phyloP scores from a whole-genome alignment of 2,888 invertebrate genomes.

The Cryptocephalus moraei region DNA sequence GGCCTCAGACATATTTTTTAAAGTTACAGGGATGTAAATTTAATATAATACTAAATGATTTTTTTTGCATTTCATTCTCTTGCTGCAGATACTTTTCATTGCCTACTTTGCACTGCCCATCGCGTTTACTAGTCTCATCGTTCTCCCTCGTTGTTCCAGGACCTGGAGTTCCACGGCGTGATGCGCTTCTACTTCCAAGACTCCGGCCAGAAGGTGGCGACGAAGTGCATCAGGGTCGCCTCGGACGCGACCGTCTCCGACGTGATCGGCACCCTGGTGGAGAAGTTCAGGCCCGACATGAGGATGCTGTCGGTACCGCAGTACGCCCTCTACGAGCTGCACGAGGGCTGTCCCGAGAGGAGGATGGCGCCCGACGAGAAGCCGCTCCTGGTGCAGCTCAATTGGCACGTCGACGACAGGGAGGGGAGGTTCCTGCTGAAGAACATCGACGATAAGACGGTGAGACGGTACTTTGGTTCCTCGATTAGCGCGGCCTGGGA shows the following conservation, averaged over 20 bases:
- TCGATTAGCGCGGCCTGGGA: too few relatives aligned
- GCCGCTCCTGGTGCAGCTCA: constrained; percentile 91
- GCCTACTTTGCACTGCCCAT: too few relatives aligned
- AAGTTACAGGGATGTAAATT: too few relatives aligned
- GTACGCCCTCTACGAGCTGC: constrained; percentile 65
- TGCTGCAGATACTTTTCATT: too few relatives aligned
- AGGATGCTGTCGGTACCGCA: constrained; percentile 77
- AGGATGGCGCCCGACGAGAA: constrained; percentile 85
- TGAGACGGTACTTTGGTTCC: neutral
- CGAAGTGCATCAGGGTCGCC: constrained; percentile 96
- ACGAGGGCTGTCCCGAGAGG: constrained; percentile 65
- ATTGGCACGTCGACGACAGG: constrained; percentile 98
- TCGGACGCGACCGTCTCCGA: constrained; percentile 93
- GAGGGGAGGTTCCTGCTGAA: constrained; percentile 94
- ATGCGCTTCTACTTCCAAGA: constrained; percentile 99
- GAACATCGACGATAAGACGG: constrained; percentile 78
- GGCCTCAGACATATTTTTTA: too few relatives aligned
- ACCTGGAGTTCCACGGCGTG: constrained; percentile 96
- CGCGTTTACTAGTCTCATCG: too few relatives aligned
- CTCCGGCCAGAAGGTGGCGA: constrained; percentile 95
- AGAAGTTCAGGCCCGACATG: constrained; percentile 99
- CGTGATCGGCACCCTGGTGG: constrained; percentile 93
- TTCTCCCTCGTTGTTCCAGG: constrained; percentile 48
- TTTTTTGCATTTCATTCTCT: too few relatives aligned
- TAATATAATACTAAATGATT: too few relatives aligned